Conservation (phyloP, 2,888 invertebrate genomes). For the Ernsta delagoae region DNA sequence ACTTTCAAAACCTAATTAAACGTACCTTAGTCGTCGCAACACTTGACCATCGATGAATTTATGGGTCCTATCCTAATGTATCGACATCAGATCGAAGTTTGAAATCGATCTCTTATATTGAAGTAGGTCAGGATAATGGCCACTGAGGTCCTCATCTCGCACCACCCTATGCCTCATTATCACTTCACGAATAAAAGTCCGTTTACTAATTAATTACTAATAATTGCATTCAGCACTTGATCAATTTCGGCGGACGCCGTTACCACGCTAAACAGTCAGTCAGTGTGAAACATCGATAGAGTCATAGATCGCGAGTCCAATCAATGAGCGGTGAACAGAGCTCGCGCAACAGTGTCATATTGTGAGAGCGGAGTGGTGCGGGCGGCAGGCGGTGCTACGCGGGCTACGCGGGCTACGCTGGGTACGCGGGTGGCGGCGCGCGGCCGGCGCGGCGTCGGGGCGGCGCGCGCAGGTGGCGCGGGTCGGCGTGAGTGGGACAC, state of each 20-base stretch:
- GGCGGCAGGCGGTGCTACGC: constrained; percentile 7
- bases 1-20: constrained; percentile 15
- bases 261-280: constrained; percentile 18
- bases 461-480: no score
- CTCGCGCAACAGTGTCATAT: constrained; percentile 64
- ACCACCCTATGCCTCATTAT: constrained; percentile 42
- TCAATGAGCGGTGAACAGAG: constrained; percentile 44
- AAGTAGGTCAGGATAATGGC: constrained; percentile 51
- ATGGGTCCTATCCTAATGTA: constrained; percentile 43
- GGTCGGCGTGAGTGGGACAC: no score
- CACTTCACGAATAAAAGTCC: constrained; percentile 43
- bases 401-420: constrained; percentile 6
- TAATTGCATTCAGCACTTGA: no score
- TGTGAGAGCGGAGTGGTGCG: constrained; percentile 40
- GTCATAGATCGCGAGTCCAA: constrained; percentile 22
- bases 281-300: constrained; percentile 4
- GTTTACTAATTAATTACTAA: background rate
- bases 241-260: background rate
- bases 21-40: constrained; percentile 43
- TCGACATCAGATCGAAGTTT: constrained; percentile 44
- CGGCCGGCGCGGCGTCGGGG: no score
- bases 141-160: constrained; percentile 46
- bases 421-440: constrained; percentile 32
- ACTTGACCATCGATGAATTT: constrained; percentile 39
- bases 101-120: constrained; percentile 47